These are phyloP conservation scores for Euzetes globulus DNA, from an alignment of 2,888 invertebrate genomes.

Conservation along the genomic window DNA sequence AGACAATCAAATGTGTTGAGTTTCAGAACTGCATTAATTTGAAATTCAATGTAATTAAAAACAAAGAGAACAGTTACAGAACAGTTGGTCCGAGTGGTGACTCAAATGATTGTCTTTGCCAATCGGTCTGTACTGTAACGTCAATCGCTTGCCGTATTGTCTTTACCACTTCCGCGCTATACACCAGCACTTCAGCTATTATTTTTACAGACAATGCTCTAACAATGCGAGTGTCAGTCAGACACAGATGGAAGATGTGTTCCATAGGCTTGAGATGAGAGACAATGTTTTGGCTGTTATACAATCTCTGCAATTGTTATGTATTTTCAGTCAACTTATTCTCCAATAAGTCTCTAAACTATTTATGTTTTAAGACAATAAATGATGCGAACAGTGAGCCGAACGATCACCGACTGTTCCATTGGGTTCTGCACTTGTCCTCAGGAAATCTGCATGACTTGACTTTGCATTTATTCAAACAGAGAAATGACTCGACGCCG, in stretches of 20 bases:
- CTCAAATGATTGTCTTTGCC: neutral
- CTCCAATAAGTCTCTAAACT: neutral
- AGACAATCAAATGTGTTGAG: neutral
- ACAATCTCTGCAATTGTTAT: neutral
- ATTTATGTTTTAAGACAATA: neutral
- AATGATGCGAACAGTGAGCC: constrained; percentile 12
- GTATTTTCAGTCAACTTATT: neutral
- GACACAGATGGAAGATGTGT: constrained; percentile 23
- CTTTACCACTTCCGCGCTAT: constrained; percentile 18
- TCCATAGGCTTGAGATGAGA: constrained; percentile 5
- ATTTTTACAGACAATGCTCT: neutral
- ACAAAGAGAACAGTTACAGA: constrained; percentile 7
- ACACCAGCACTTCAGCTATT: neutral
- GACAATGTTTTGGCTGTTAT: neutral
- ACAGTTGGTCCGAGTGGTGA: neutral
- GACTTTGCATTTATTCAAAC: neutral
- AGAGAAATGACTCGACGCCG: neutral
- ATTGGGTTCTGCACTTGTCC: neutral
- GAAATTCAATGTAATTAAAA: neutral
- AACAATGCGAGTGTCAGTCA: neutral
- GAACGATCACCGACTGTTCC: constrained; percentile 1
- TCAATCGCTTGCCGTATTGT: neutral
- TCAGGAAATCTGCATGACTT: constrained; percentile 27
- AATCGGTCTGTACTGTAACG: neutral
- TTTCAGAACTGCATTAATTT: neutral